Conservation (phyloP, 2,888 invertebrate genomes). For the Lochmaea capreae region DNA sequence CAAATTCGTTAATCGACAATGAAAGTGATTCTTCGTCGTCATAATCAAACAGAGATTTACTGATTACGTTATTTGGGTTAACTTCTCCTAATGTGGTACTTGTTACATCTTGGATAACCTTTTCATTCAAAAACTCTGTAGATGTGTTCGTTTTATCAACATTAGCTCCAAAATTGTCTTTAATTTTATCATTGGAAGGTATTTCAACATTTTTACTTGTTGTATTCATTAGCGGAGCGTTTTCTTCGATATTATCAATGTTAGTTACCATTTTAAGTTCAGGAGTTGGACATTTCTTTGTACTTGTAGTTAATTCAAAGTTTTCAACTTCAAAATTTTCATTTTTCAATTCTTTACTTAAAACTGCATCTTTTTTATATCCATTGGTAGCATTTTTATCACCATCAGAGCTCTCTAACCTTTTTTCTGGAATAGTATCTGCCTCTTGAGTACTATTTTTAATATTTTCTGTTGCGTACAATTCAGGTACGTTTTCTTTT, state of each 20-base stretch:
- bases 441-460: background rate
- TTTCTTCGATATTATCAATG: too few relatives aligned
- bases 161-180: too few relatives aligned
- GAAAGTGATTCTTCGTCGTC: conserved; percentile 23
- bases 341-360: background rate
- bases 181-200: too few relatives aligned
- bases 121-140: too few relatives aligned
- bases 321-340: too few relatives aligned
- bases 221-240: too few relatives aligned
- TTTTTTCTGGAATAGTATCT: background rate
- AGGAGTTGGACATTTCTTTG: background rate
- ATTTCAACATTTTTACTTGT: too few relatives aligned
- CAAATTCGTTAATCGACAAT: conserved; percentile 3
- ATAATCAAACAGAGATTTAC: background rate
- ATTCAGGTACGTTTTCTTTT: background rate
- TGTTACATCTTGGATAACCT: background rate
- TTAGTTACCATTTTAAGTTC: too few relatives aligned
- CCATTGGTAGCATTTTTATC: background rate
- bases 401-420: background rate
- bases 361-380: background rate
- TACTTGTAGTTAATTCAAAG: background rate
- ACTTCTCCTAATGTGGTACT: background rate
- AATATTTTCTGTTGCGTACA: background rate
- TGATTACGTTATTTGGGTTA: background rate
- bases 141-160: too few relatives aligned